phyloP scores from a whole-genome alignment of 2,113 vertebrate genomes.

The Odontophorus gujanensis region DNA sequence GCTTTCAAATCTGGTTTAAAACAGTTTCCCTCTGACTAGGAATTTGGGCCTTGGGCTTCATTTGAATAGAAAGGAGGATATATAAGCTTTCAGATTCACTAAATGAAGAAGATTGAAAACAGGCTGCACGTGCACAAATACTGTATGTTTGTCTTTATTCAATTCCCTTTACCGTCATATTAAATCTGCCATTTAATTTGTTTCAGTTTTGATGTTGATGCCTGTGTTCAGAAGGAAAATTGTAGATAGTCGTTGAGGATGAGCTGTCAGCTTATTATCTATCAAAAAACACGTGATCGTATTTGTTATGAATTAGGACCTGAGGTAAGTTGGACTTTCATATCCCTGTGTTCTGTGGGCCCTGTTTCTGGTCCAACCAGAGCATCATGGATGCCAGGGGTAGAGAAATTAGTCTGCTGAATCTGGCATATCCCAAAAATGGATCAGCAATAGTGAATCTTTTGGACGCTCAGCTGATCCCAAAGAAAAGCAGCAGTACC shows the following conservation, averaged over 20 bases:
- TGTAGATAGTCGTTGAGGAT: not conserved
- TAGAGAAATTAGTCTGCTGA: not conserved
- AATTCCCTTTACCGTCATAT: not conserved
- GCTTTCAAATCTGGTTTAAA: not conserved
- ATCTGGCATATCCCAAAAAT: fast-evolving
- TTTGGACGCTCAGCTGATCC: not conserved
- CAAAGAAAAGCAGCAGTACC: not conserved
- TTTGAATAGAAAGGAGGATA: not conserved
- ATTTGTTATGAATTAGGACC: not conserved
- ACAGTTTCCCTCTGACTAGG: not conserved
- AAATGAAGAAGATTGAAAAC: not conserved
- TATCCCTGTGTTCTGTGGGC: not conserved
- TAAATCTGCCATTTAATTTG: not conserved
- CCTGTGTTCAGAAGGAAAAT: not conserved
- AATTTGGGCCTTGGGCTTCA: not conserved
- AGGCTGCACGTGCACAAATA: not conserved
- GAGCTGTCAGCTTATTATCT: not conserved
- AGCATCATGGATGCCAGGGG: not conserved
- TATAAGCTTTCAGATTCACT: not conserved
- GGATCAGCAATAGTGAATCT: not conserved
- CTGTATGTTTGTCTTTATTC: not conserved
- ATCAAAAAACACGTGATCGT: not conserved
- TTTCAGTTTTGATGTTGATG: not conserved
- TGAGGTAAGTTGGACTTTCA: not conserved
- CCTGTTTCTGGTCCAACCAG: not conserved